Percentiles rank a stretch among this genome's conserved stretches.
phyloP scores from a whole-genome alignment of 2,113 vertebrate species.

The Pavo muticus region DNA sequence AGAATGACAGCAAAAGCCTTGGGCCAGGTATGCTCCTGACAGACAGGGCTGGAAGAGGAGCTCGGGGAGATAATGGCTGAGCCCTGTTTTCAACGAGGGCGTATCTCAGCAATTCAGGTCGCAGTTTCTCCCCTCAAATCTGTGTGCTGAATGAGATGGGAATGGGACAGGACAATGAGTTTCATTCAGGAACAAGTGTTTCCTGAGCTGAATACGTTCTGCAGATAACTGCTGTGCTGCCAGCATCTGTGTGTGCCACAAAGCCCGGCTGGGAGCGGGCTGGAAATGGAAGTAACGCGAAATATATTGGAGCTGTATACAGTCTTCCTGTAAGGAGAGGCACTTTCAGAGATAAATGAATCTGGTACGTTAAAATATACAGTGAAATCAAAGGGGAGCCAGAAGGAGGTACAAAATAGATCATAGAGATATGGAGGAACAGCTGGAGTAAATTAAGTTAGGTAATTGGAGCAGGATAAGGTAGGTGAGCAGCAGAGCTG shows the following conservation, averaged over 20 bases:
- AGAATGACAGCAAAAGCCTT: neutral
- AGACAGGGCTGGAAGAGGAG: neutral
- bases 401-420: constrained; percentile 53
- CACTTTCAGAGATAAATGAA: neutral
- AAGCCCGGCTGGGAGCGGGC: neutral
- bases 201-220: neutral
- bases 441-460: constrained; percentile 54
- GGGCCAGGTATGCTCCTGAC: neutral
- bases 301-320: neutral
- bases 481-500: constrained; percentile 62
- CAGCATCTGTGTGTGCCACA: constrained; percentile 5
- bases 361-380: neutral
- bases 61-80: neutral
- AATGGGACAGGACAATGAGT: neutral
- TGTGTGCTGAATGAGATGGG: neutral
- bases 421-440: constrained; percentile 3
- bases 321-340: constrained; percentile 24
- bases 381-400: constrained; percentile 28
- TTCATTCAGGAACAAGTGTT: constrained; percentile 46
- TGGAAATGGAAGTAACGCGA: neutral
- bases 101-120: neutral
- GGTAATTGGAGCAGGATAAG: constrained; percentile 64
- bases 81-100: neutral
- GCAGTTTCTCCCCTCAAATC: neutral
- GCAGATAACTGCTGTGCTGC: neutral